These are phyloP conservation scores for Cremastinae sp. DNA, from an alignment of 2,888 invertebrate species.

Conservation along the genomic window DNA sequence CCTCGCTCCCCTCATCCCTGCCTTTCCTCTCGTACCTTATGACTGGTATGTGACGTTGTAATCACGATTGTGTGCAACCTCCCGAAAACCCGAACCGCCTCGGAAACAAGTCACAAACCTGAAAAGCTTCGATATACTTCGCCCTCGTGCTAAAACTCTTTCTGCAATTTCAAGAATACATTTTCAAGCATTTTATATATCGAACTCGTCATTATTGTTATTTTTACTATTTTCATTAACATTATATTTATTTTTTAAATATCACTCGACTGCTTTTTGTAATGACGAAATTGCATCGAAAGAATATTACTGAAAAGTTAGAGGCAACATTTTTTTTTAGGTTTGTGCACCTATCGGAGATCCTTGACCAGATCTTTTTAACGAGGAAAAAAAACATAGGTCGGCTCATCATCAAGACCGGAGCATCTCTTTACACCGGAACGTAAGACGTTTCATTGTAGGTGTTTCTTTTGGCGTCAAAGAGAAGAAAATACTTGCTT, in stretches of 20 bases:
- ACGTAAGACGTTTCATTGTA: conserved; percentile 3
- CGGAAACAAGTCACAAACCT: conserved; percentile 8
- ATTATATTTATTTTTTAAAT: too few relatives aligned
- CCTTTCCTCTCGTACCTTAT: conserved; percentile 68
- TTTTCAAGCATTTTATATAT: too few relatives aligned
- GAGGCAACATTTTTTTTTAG: too few relatives aligned
- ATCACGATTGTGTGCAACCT: conserved; percentile 67
- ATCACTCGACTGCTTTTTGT: too few relatives aligned
- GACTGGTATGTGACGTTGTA: conserved; percentile 74
- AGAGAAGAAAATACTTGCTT: conserved; percentile 31
- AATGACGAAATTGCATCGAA: too few relatives aligned
- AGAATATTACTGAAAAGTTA: too few relatives aligned
- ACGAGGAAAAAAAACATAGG: background rate
- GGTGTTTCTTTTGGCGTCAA: conserved; percentile 36
- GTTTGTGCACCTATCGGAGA: too few relatives aligned
- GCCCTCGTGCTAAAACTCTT: too few relatives aligned
- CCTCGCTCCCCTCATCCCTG: conserved; percentile 9
- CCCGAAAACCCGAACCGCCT: background rate
- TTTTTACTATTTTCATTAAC: too few relatives aligned
- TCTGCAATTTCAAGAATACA: too few relatives aligned
- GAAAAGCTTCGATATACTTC: background rate
- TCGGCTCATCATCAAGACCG: background rate
- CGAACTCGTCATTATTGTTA: too few relatives aligned
- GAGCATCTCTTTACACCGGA: background rate
- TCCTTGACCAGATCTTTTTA: background rate